Evolutionary conservation across 2,888 invertebrate genomes (phyloP).

Genomic region (Taphrorychus bicolor): DNA sequence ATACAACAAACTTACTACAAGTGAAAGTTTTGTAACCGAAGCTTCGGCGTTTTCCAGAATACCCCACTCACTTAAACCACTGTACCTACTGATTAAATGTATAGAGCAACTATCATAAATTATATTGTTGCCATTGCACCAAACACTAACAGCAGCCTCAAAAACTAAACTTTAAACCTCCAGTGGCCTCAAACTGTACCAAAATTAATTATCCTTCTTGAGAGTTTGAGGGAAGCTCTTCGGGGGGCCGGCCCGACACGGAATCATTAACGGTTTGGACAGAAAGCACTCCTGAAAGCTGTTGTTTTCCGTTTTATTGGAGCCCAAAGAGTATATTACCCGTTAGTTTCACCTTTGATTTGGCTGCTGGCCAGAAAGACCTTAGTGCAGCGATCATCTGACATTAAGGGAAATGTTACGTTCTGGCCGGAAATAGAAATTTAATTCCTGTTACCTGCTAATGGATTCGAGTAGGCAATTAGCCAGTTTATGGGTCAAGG

Average conservation of each 20-base stretch:
- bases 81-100: no score
- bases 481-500: not conserved
- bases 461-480: not conserved
- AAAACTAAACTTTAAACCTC: not conserved
- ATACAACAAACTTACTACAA: no score
- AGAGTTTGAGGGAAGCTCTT: not conserved
- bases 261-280: not conserved
- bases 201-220: not conserved
- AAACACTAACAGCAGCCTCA: not conserved
- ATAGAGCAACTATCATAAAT: no score
- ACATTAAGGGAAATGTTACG: slow-evolving; percentile 12
- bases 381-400: slow-evolving; percentile 11
- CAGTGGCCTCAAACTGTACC: not conserved
- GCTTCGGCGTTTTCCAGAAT: no score
- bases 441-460: slow-evolving; percentile 5
- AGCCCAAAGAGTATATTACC: slow-evolving; percentile 6
- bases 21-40: no score
- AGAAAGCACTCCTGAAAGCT: not conserved
- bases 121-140: no score
- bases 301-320: slow-evolving; percentile 5
- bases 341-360: slow-evolving; percentile 22
- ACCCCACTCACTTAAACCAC: no score
- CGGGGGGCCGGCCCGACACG: not conserved
- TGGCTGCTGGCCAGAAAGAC: slow-evolving; percentile 12
- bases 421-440: slow-evolving; percentile 10